Evolutionary conservation across 2,113 vertebrate species (phyloP), one percentile per base, ranked within the genome.

Genomic region (Apaloderma vittatum): DNA sequence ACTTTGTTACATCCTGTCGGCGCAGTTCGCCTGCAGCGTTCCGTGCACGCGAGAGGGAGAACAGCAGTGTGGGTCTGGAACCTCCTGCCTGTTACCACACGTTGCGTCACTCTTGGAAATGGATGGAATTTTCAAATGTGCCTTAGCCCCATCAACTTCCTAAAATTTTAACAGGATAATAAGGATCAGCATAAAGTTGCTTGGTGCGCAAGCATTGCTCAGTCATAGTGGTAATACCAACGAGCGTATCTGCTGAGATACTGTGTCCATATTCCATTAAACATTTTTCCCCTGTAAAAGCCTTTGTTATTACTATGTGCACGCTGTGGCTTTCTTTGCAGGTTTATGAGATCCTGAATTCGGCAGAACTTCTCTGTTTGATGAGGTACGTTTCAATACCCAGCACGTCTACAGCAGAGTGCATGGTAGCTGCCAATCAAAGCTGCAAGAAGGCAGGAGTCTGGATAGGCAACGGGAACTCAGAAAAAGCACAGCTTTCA

Each of bases 271-370:
- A 30, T 62, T 54, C 65, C 37, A 14, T 23, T 48, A 59, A 82
- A 34, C 9, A 2, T 51, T 48, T 46, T 71, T 86, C 71, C 11
- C 1, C 61, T 49, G n/a, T 51, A n/a, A 11, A 36, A 70, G 30
- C 63, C 48, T 13, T 55, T 66, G 52, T 65, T 68, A 12, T 46
- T 66, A 70, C 55, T 23, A 4, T 24, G 43, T 40, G 34, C 11
- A 1, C 68, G 27, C 63, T 91, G 40, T 91, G 81, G 6, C 87
- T 66, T 93, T 61, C 91, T 81, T 74, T 94, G 34, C 83, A 98
- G 99, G 98, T 99, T 83, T 99, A 99, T 97, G 99, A 99, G 30
- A 96, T 98, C 91, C 97, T 99, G 97, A 99, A 98, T 75, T 99
- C 99, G 7, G 99, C 98, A 29, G 98, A 99, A 66, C 98, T 99